Evolutionary conservation across 2,888 invertebrate genomes (phyloP), one percentile per base, ranked within the genome.

Genomic region (Aquatica leii): DNA sequence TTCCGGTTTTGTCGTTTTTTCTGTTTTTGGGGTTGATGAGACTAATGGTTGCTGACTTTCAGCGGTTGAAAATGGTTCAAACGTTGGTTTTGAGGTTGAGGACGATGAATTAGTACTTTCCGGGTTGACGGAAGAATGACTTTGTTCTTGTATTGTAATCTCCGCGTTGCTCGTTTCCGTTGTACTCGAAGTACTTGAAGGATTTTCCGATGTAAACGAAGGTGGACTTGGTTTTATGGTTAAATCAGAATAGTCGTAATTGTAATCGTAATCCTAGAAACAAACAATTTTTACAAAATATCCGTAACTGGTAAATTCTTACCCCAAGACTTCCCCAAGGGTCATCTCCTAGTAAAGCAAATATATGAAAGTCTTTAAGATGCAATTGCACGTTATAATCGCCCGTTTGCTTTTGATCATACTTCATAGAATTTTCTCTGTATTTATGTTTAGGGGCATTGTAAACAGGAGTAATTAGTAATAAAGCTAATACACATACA

Each of bases 321-420:
- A 85, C 90, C 86, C 86, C 86, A 75, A 88, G 86, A 73, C 86
- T 86, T 65, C 86, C 87, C 71, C 82, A 71, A 2, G 85, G 81
- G 37, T 85, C 84, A 37, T 87, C 86, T 71, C 87, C 86, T 67
- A 90, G 75, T 34, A 91, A 77, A 5, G 90, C 91, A 72, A 93
- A 85, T 72, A 93, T 86, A 74, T 90, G 87, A 67, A 93, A 84
- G 80, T 93, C 90, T 82, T 92, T 93, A 68, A 93, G 82, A 79
- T 90, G 90, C 67, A 94, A 84, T 76, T 91, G 91, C 69, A 94
- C 88, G 80, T 94, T 94, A 70, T 90, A 85, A 71, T 91, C 89
- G 15, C 93, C 93, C 2, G 86, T 87, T 82, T 94, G 93, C 46
- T 90, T 86, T 80, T 93, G 92, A 79, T 93, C 92, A 80, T 83